Evolutionary conservation across 2,113 vertebrate species (phyloP), one percentile per base, ranked within the genome.

Genomic region (Haemorhous mexicanus): DNA sequence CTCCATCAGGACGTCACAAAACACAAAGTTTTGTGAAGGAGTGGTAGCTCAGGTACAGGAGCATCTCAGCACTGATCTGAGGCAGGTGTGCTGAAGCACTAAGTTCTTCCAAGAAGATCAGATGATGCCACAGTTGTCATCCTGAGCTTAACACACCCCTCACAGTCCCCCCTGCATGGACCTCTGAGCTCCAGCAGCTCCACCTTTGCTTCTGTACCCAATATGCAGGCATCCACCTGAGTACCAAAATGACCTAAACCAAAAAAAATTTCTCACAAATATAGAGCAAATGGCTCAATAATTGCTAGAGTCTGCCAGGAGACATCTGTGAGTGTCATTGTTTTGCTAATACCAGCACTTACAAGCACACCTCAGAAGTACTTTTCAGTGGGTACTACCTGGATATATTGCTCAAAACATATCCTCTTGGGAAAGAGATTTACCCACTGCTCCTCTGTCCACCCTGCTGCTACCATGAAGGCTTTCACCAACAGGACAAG

Each of bases 31-130:
- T 68, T 55, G n/a, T 84, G 43, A 35, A 86, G 26, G 35, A 75
- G 23, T 37, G 55, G 15, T 11, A 58, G 64, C 35, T 72, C 6
- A 1, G 27, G 30, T 58, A 75, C 22, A 74, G 70, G 39, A 90
- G 35, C 49, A 75, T 16, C 84, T 89, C 74, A 70, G 56, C 50
- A 59, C 6, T 7, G 15, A 76, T 26, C 49, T 44, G 58, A 91
- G 37, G 32, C 37, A 68, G 28, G 7, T 47, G 26, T 2, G 2
- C 21, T 74, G 68, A 84, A 92, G 52, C 1, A 0, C 1, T 37
- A 47, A 77, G 39, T 26, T 77, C 32, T 68, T 89, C 46, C 43
- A 43, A 43, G 41, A 87, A 39, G 72, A 86, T 19, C 3, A 3
- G 33, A 32, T 1, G 1, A 55, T 63, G 49, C n/a, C 47, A 90